Percentiles rank a stretch among this genome's conserved stretches.
phyloP scores from a whole-genome alignment of 1,140 invertebrate species.

The Trichoplusia ni region DNA sequence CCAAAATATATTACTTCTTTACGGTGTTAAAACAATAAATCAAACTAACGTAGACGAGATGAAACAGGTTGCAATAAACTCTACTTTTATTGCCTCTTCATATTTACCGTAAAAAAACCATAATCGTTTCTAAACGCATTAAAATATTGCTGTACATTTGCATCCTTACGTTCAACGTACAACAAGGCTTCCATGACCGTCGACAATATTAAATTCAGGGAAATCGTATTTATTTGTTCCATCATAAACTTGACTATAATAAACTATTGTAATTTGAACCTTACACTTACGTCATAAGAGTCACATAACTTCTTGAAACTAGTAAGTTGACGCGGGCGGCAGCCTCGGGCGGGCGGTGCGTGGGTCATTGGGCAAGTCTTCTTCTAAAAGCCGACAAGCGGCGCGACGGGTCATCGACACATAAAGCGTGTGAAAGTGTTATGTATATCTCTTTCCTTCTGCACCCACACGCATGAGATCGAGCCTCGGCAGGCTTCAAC shows the following conservation, averaged over 20 bases:
- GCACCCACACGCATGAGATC: constrained; percentile 52
- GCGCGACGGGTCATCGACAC: constrained; percentile 68
- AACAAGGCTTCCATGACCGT: background rate
- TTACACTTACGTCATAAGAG: too few relatives aligned
- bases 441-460: constrained; percentile 66
- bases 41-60: too few relatives aligned
- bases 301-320: background rate
- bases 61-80: too few relatives aligned
- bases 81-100: too few relatives aligned
- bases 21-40: too few relatives aligned
- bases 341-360: constrained; percentile 17
- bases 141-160: too few relatives aligned
- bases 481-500: too few relatives aligned
- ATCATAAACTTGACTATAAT: background rate
- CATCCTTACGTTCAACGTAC: too few relatives aligned
- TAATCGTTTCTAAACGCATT: too few relatives aligned
- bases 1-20: too few relatives aligned
- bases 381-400: constrained; percentile 35
- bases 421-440: constrained; percentile 76
- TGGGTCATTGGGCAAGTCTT: constrained; percentile 62
- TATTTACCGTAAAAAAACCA: too few relatives aligned
- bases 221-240: background rate
- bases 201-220: background rate
- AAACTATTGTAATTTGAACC: too few relatives aligned
- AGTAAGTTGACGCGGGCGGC: background rate